Conservation (phyloP, 1,140 invertebrate genomes). For the Saccostrea cuccullata region DNA sequence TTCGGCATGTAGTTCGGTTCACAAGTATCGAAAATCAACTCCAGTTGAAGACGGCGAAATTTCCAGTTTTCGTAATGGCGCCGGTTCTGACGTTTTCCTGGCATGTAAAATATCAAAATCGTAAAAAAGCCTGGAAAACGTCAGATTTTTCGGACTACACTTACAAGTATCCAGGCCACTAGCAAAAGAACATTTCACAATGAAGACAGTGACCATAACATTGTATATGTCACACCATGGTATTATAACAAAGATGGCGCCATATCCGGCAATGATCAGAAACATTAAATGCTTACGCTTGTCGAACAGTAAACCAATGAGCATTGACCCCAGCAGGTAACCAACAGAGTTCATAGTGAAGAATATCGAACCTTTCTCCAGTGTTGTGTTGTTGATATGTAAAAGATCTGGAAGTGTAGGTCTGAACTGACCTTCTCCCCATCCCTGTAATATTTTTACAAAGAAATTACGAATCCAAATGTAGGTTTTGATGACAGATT, state of each 20-base stretch:
- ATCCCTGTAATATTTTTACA: constrained; percentile 52
- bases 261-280: constrained; percentile 52
- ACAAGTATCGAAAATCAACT: too few relatives aligned
- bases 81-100: too few relatives aligned
- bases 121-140: too few relatives aligned
- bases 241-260: constrained; percentile 52
- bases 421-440: constrained; percentile 70
- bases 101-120: too few relatives aligned
- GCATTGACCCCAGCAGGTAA: constrained; percentile 65
- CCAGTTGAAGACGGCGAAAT: too few relatives aligned
- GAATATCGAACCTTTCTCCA: constrained; percentile 60
- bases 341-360: constrained; percentile 64
- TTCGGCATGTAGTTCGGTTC: too few relatives aligned
- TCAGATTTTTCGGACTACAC: too few relatives aligned
- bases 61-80: too few relatives aligned
- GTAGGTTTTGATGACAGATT: too few relatives aligned
- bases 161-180: constrained; percentile 74
- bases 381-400: constrained; percentile 62
- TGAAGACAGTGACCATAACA: constrained; percentile 60
- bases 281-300: constrained; percentile 53
- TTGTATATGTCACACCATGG: constrained; percentile 62
- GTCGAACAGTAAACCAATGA: constrained; percentile 66
- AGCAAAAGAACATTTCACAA: constrained; percentile 65
- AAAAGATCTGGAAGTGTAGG: constrained; percentile 74
- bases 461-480: not conserved